Conservation (phyloP, 2,113 vertebrate species). For the Seriola quinqueradiata region DNA sequence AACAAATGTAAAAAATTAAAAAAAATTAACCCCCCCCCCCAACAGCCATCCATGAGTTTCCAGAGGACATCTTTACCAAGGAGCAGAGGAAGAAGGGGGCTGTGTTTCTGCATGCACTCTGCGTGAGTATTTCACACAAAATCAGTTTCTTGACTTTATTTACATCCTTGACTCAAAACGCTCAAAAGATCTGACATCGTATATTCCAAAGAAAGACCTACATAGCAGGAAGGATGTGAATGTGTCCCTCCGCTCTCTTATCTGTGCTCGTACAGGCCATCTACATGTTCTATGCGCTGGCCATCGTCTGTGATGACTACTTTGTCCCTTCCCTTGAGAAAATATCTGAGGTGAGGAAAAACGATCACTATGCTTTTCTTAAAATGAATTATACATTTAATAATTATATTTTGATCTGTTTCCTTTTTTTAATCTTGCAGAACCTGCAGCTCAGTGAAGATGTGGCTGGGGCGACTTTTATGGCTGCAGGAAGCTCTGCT, state of each 20-base stretch:
- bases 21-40: not conserved
- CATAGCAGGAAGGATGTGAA: not conserved
- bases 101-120: slow-evolving; percentile 82
- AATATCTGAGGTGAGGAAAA: slow-evolving; percentile 85
- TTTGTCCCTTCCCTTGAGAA: slow-evolving; percentile 88
- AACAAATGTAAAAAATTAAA: not conserved
- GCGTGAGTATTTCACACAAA: slow-evolving; percentile 76
- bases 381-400: not conserved
- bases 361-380: not conserved
- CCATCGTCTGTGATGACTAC: slow-evolving; percentile 87
- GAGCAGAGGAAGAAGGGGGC: slow-evolving; percentile 83
- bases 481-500: slow-evolving; percentile 87
- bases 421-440: slow-evolving; percentile 52
- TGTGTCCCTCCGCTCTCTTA: not conserved
- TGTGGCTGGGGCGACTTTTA: slow-evolving; percentile 87
- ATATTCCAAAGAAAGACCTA: not conserved
- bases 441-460: slow-evolving; percentile 87
- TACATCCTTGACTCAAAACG: not conserved
- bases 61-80: slow-evolving; percentile 85
- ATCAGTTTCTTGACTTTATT: not conserved
- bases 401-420: not conserved
- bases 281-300: slow-evolving; percentile 88
- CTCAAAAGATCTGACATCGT: not conserved
- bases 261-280: slow-evolving; percentile 76
- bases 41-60: slow-evolving; percentile 87